phyloP scores from a whole-genome alignment of 2,888 invertebrate species.

The Anoplius nigerrimus region DNA sequence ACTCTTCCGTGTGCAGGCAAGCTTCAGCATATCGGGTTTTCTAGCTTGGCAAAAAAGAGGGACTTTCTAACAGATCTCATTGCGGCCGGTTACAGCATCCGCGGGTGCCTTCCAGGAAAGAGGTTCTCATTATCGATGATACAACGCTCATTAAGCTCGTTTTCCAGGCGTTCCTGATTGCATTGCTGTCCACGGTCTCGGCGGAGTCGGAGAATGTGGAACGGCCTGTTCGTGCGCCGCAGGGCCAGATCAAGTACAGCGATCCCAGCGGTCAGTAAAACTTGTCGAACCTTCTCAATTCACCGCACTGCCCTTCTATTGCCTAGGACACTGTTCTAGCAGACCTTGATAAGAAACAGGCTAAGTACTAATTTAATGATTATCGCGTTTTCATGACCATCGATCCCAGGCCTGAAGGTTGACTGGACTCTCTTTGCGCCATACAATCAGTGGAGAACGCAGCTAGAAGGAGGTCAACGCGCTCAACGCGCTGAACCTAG shows the following conservation, averaged over 20 bases:
- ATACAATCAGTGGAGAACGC: slow-evolving; percentile 58
- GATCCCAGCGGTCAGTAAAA: slow-evolving; percentile 62
- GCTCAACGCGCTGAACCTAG: slow-evolving; percentile 51
- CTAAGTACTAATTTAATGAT: too few relatives aligned
- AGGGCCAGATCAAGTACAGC: slow-evolving; percentile 63
- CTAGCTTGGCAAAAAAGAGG: slow-evolving; percentile 19
- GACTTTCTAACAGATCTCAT: slow-evolving; percentile 41
- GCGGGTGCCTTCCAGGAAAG: slow-evolving; percentile 8
- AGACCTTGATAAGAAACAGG: too few relatives aligned
- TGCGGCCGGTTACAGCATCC: slow-evolving; percentile 29
- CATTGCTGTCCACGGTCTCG: slow-evolving; percentile 1
- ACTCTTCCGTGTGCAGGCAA: too few relatives aligned
- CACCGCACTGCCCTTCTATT: neutral
- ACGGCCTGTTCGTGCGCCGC: slow-evolving; percentile 55
- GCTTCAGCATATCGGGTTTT: too few relatives aligned
- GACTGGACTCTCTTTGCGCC: slow-evolving; percentile 63
- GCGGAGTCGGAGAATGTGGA: slow-evolving; percentile 26
- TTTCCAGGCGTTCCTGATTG: neutral
- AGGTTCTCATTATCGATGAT: slow-evolving; percentile 18
- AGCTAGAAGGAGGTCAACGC: slow-evolving; percentile 48
- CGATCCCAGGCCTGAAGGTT: slow-evolving; percentile 59
- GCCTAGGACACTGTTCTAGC: too few relatives aligned
- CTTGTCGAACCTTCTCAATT: neutral
- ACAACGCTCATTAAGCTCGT: slow-evolving; percentile 7
- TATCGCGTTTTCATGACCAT: too few relatives aligned